Evolutionary conservation across 2,888 invertebrate genomes (phyloP).

Genomic region (Perithous albicinctus): DNA sequence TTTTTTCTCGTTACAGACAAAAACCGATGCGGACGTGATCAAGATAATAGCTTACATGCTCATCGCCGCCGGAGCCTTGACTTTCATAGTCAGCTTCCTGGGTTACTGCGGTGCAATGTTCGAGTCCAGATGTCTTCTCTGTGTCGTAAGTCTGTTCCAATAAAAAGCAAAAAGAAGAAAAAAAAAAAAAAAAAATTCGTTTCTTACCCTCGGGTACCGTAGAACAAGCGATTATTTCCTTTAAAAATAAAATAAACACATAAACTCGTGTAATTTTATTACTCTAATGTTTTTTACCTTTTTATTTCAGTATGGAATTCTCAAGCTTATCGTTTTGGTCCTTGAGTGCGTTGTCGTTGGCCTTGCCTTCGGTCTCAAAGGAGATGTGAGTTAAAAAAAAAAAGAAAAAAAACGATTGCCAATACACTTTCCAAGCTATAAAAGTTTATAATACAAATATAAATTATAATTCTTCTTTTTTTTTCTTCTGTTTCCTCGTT

Average conservation of each 20-base stretch:
- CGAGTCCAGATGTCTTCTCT: slow-evolving; percentile 89
- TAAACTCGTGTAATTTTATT: slow-evolving; percentile 13
- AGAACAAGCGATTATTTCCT: slow-evolving; percentile 9
- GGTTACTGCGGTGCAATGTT: slow-evolving; percentile 90
- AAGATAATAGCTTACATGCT: slow-evolving; percentile 89
- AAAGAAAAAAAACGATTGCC: too few species aligned
- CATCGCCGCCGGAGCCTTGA: slow-evolving; percentile 89
- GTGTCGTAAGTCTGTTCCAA: slow-evolving; percentile 87
- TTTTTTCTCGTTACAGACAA: slow-evolving; percentile 74
- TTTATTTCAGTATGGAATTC: slow-evolving; percentile 88
- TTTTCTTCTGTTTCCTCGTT: slow-evolving; percentile 50
- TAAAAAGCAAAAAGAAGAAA: too few species aligned
- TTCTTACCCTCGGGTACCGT: slow-evolving; percentile 17
- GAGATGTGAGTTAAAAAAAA: slow-evolving; percentile 86
- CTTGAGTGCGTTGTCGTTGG: slow-evolving; percentile 89
- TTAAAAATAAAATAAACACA: neutral
- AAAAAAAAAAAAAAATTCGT: too few species aligned
- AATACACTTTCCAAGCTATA: too few species aligned
- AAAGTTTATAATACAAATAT: neutral
- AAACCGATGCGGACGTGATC: slow-evolving; percentile 86
- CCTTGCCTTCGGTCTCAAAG: slow-evolving; percentile 88
- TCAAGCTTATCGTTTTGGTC: slow-evolving; percentile 88
- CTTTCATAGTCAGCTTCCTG: slow-evolving; percentile 90
- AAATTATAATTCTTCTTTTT: slow-evolving; percentile 19
- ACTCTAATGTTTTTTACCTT: slow-evolving; percentile 11